Evolutionary conservation across 2,888 invertebrate genomes (phyloP).

Genomic region (Cremastinae sp.): DNA sequence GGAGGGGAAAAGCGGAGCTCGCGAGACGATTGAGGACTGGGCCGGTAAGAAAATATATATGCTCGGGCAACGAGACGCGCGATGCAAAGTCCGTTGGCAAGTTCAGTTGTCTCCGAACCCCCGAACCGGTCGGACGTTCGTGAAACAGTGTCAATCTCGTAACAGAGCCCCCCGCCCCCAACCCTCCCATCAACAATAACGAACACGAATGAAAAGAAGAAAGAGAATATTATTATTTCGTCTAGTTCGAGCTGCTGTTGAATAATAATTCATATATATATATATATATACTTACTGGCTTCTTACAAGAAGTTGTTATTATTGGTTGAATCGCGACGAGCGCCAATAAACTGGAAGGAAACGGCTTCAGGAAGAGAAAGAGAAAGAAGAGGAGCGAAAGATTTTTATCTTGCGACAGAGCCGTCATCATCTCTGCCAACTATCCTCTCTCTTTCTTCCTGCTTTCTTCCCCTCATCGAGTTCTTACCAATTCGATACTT

Average conservation of each 20-base stretch:
- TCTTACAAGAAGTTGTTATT: slow-evolving; percentile 1
- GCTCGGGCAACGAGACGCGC: slow-evolving; percentile 58
- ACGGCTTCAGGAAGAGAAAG: slow-evolving; percentile 20
- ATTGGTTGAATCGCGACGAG: slow-evolving; percentile 26
- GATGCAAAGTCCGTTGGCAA: slow-evolving; percentile 73
- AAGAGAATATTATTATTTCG: neutral
- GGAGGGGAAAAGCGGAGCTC: no score
- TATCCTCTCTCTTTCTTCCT: slow-evolving; percentile 3
- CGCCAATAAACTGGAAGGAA: slow-evolving; percentile 30
- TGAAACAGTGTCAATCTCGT: slow-evolving; percentile 50
- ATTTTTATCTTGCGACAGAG: slow-evolving; percentile 7
- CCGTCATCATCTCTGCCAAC: neutral
- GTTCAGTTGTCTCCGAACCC: slow-evolving; percentile 79
- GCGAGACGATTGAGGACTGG: neutral
- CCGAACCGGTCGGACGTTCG: slow-evolving; percentile 77
- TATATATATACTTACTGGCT: neutral
- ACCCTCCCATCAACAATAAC: neutral
- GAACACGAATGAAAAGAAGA: neutral
- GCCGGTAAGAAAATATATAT: slow-evolving; percentile 28
- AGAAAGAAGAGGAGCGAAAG: slow-evolving; percentile 6
- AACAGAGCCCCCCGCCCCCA: no score
- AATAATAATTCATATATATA: no score
- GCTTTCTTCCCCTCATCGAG: neutral
- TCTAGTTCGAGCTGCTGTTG: neutral
- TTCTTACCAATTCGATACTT: slow-evolving; percentile 13